phyloP scores from a whole-genome alignment of 1,140 invertebrate species.

The Planococcus citri region DNA sequence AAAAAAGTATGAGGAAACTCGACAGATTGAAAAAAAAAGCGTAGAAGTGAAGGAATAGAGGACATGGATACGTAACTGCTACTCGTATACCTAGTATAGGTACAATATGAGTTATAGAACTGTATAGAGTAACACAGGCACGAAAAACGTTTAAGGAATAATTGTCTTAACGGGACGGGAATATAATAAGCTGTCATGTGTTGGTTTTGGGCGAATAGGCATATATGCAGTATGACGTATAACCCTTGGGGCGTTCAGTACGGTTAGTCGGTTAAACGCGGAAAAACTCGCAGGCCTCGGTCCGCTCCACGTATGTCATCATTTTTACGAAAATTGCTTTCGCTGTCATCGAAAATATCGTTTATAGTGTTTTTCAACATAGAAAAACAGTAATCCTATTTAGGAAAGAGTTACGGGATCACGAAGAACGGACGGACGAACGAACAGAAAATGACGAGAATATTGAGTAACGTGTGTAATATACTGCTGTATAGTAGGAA shows the following conservation, averaged over 20 bases:
- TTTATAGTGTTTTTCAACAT: not conserved
- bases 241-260: too few species aligned
- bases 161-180: not conserved
- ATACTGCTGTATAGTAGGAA: not conserved
- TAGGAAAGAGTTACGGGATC: not conserved
- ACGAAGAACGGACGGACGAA: not conserved
- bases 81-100: too few species aligned
- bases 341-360: slow-evolving; percentile 6
- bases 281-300: not conserved
- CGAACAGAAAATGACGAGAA: not conserved
- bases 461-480: slow-evolving; percentile 1
- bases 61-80: too few species aligned
- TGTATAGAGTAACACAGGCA: too few species aligned
- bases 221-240: too few species aligned
- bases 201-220: not conserved
- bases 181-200: not conserved
- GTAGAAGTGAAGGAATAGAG: too few species aligned
- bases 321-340: slow-evolving; percentile 8
- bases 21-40: too few species aligned
- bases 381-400: slow-evolving; percentile 4
- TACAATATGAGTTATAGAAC: too few species aligned
- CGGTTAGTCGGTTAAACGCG: not conserved
- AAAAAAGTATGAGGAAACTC: not conserved
- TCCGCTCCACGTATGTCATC: not conserved
- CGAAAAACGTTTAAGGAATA: slow-evolving; percentile 7